Conservation (phyloP, 2,113 vertebrate species). For the Cyanoramphus novaezelandiae region DNA sequence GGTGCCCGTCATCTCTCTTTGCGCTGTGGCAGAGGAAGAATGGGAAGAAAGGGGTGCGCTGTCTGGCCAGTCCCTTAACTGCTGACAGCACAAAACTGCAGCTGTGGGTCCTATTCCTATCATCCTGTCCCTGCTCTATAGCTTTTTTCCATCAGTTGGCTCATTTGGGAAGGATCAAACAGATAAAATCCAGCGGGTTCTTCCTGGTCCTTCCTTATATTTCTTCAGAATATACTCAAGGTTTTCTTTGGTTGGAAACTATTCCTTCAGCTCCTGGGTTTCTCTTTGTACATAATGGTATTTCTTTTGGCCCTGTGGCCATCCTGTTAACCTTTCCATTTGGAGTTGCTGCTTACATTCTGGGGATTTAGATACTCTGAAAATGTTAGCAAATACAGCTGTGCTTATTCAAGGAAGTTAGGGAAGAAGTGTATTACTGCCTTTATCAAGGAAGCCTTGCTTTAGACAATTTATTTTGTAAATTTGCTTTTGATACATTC, state of each 20-base stretch:
- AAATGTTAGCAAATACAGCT: neutral
- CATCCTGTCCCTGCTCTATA: neutral
- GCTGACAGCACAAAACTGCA: conserved; percentile 21
- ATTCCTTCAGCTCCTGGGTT: neutral
- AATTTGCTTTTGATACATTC: neutral
- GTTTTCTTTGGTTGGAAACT: neutral
- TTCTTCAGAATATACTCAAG: neutral
- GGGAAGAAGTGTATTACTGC: neutral
- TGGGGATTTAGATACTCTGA: neutral
- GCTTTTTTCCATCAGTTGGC: conserved; percentile 42
- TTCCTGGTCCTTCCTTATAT: neutral
- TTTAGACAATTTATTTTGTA: neutral
- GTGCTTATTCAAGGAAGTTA: neutral
- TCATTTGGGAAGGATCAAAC: neutral
- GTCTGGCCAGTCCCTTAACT: neutral
- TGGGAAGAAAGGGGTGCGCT: neutral
- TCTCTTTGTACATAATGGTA: neutral
- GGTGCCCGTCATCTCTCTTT: neutral
- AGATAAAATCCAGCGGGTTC: neutral
- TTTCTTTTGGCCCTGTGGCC: neutral
- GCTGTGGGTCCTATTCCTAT: conserved; percentile 50
- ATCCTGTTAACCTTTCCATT: neutral
- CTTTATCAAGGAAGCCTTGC: neutral
- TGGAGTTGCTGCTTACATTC: neutral
- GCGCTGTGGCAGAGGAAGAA: neutral